A percentile compares a stretch with the other conserved stretches of the same genome.
These are phyloP conservation scores for Epinephelus fuscoguttatus DNA, from an alignment of 2,113 vertebrate species.

Conservation along the genomic window DNA sequence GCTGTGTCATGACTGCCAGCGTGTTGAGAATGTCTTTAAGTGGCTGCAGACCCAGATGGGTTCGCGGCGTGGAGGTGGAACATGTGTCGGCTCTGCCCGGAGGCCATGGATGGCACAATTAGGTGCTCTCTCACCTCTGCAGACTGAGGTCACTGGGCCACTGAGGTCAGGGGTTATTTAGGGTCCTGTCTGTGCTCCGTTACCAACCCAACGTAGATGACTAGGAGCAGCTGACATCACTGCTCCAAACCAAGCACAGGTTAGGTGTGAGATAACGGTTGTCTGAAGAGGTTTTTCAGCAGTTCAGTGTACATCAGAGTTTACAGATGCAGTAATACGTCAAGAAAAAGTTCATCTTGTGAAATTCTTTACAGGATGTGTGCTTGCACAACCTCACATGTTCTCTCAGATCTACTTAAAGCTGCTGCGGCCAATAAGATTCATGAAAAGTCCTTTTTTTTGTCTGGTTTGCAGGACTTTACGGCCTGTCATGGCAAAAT, in stretches of 20 bases:
- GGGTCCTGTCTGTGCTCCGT: slow-evolving; percentile 66
- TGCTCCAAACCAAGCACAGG: not conserved
- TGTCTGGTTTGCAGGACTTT: slow-evolving; percentile 3
- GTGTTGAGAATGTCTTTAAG: slow-evolving; percentile 55
- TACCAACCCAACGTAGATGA: not conserved
- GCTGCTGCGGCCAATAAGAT: slow-evolving; percentile 18
- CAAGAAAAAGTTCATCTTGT: slow-evolving; percentile 1
- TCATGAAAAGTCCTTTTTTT: slow-evolving; percentile 19
- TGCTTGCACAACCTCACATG: slow-evolving; percentile 15
- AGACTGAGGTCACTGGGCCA: slow-evolving; percentile 73
- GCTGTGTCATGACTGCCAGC: slow-evolving; percentile 61
- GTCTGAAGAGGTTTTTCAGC: not conserved
- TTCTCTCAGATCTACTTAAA: slow-evolving; percentile 11
- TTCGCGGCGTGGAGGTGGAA: slow-evolving; percentile 48
- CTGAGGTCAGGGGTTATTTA: slow-evolving; percentile 71
- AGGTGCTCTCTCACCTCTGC: slow-evolving; percentile 79
- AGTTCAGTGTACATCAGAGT: not conserved
- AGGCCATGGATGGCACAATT: slow-evolving; percentile 80
- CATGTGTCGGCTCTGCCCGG: slow-evolving; percentile 71
- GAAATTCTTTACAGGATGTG: slow-evolving; percentile 8
- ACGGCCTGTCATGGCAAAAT: slow-evolving; percentile 16
- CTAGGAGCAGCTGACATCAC: slow-evolving; percentile 49
- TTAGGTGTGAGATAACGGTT: not conserved
- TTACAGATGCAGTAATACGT: not conserved
- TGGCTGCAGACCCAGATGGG: slow-evolving; percentile 64